phyloP scores from a whole-genome alignment of 2,113 vertebrate species.

The Caranx ignobilis region DNA sequence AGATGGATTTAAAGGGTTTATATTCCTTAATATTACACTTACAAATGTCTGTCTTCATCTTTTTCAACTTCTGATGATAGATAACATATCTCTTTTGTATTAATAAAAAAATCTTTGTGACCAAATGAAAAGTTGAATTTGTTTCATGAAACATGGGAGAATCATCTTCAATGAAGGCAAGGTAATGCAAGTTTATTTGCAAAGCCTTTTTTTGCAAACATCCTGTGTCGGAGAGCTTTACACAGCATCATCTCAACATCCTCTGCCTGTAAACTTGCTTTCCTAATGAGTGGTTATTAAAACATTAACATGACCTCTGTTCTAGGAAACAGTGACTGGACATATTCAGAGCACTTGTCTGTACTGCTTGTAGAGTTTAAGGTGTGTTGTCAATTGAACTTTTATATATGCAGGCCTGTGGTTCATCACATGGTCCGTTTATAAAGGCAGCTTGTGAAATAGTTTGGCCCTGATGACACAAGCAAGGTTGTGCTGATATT shows the following conservation, averaged over 20 bases:
- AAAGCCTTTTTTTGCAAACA: no score
- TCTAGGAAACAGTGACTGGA: background rate
- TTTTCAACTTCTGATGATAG: conserved; percentile 7
- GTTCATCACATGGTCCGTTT: no score
- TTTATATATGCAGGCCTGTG: background rate
- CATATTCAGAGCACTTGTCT: background rate
- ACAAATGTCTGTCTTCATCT: background rate
- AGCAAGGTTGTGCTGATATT: no score
- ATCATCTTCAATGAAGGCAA: background rate
- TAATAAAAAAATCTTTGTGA: conserved; percentile 23
- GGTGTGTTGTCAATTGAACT: background rate
- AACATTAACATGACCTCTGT: background rate
- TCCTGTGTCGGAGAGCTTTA: no score
- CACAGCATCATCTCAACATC: no score
- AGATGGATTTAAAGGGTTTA: background rate
- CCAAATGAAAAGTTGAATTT: background rate
- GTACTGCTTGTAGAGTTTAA: background rate
- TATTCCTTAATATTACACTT: background rate
- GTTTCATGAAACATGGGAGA: background rate
- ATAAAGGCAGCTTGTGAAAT: background rate
- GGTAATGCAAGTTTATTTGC: no score
- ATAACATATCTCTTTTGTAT: background rate
- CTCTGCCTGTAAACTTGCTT: background rate
- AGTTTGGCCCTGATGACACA: background rate
- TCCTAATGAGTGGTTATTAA: background rate